Conservation (phyloP, 2,797 vertebrate genomes). For the Clamator glandarius region DNA sequence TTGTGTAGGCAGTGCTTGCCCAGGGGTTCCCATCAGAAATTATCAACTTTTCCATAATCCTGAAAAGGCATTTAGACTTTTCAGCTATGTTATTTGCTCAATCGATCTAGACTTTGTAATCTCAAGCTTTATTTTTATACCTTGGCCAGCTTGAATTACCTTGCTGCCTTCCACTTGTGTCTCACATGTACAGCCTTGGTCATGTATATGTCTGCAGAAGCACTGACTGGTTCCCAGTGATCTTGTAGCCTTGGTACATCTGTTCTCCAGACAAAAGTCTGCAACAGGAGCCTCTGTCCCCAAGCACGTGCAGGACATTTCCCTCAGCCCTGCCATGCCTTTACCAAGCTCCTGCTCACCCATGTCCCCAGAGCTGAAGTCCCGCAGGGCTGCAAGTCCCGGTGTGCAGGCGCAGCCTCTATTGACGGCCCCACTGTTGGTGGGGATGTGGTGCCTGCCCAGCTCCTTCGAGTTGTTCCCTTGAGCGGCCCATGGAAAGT, state of each 20-base stretch:
- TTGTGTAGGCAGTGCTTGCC: not conserved
- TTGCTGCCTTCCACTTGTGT: not conserved
- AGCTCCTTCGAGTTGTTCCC: accelerated
- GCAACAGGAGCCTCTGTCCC: not conserved
- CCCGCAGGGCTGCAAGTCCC: not conserved
- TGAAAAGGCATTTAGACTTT: not conserved
- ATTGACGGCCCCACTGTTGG: accelerated
- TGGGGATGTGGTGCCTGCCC: accelerated
- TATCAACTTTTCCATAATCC: not conserved
- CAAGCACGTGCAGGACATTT: accelerated
- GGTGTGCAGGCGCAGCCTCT: not conserved
- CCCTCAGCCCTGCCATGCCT: not conserved
- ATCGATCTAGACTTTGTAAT: not conserved
- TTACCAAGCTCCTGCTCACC: not conserved
- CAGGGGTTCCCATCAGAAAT: not conserved
- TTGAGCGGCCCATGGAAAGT: accelerated
- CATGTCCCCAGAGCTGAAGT: accelerated
- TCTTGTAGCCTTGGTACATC: not conserved
- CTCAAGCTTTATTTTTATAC: not conserved
- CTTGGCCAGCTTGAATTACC: not conserved
- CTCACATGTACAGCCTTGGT: accelerated
- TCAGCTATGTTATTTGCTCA: not conserved
- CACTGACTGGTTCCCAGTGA: not conserved
- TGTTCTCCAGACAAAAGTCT: not conserved
- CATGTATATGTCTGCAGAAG: not conserved